A percentile compares a stretch with the other conserved stretches of the same genome.
These are phyloP conservation scores for Cyprinella venusta DNA, from an alignment of 2,797 vertebrate species.

Conservation along the genomic window DNA sequence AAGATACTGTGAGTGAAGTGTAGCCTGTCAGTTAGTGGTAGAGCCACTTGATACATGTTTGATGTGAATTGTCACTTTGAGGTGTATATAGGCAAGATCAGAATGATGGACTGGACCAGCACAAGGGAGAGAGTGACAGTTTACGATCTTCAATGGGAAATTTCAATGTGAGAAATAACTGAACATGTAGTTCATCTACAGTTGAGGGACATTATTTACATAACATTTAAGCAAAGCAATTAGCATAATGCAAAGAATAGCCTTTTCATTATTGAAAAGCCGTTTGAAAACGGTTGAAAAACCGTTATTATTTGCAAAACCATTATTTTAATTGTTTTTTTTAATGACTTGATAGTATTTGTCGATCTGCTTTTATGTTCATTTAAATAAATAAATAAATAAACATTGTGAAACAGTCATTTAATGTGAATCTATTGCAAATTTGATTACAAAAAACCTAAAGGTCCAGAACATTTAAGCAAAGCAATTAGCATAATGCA, in stretches of 20 bases:
- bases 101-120: slow-evolving; percentile 18
- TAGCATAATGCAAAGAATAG: neutral
- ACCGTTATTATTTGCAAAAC: too few species aligned
- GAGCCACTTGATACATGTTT: slow-evolving; percentile 8
- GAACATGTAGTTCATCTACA: neutral
- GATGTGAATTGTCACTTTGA: slow-evolving; percentile 26
- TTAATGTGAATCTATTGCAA: neutral
- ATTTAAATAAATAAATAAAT: too few species aligned
- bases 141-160: neutral
- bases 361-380: neutral
- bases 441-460: neutral
- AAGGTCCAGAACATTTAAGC: neutral
- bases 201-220: neutral
- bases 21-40: slow-evolving; percentile 13
- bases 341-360: neutral
- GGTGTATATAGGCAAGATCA: neutral
- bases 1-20: slow-evolving; percentile 27
- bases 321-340: too few species aligned
- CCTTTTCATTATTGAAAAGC: neutral
- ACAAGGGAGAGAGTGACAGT: neutral
- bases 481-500: neutral
- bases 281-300: too few species aligned
- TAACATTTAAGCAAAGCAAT: neutral
- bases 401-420: neutral
- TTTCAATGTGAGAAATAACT: neutral